These are phyloP conservation scores for Oxygymnocypris stewartii DNA, from an alignment of 2,113 vertebrate species.

Conservation along the genomic window DNA sequence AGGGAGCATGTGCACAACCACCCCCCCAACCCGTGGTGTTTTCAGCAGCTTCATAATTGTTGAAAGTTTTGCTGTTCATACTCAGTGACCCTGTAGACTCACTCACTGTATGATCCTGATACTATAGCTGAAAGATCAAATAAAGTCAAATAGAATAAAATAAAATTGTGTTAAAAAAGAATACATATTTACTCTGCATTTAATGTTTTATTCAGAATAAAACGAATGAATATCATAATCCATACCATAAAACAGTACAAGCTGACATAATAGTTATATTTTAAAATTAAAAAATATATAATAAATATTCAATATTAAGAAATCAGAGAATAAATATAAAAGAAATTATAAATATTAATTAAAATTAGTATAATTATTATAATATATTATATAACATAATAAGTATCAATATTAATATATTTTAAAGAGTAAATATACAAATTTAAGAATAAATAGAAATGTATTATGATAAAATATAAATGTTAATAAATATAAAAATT, in stretches of 20 bases:
- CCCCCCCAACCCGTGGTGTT: slow-evolving; percentile 61
- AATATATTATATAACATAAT: too few relatives aligned
- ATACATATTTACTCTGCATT: too few relatives aligned
- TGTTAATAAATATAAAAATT: neutral
- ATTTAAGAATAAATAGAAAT: neutral
- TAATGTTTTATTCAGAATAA: too few relatives aligned
- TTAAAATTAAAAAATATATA: neutral
- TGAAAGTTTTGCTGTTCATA: slow-evolving; percentile 12
- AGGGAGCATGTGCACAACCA: slow-evolving; percentile 73
- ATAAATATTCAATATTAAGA: too few relatives aligned
- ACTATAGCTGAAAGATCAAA: neutral
- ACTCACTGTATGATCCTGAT: neutral
- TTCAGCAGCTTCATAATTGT: slow-evolving; percentile 43
- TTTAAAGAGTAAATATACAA: too few relatives aligned
- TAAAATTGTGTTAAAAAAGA: neutral
- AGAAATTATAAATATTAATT: too few relatives aligned
- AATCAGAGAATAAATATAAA: too few relatives aligned
- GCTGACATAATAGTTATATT: too few relatives aligned
- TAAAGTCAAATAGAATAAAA: neutral
- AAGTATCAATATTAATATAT: too few relatives aligned
- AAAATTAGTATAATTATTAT: too few relatives aligned
- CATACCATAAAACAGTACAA: too few relatives aligned
- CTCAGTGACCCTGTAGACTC: slow-evolving; percentile 19
- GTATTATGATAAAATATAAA: neutral
- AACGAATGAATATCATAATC: too few relatives aligned